Evolutionary conservation across 2,113 vertebrate species (phyloP).

Genomic region (Regulus satrapa): DNA sequence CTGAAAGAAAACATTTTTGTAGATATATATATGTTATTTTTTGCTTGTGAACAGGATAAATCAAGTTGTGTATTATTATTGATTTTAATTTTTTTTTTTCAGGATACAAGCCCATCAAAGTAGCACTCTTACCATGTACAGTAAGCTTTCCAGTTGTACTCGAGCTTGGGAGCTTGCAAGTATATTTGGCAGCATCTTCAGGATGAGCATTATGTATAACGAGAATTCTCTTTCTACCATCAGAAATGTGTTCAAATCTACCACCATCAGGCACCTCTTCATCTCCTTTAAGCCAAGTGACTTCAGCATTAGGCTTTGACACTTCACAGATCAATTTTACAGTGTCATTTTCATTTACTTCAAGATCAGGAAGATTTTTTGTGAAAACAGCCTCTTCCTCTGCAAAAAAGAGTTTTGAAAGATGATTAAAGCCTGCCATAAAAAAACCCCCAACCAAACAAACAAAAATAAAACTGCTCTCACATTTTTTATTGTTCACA

Average conservation of each 20-base stretch:
- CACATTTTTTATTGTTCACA: not conserved
- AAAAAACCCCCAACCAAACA: too few species aligned
- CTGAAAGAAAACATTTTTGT: slow-evolving; percentile 64
- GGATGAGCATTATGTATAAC: slow-evolving; percentile 85
- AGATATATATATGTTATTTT: not conserved
- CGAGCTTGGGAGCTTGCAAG: slow-evolving; percentile 82
- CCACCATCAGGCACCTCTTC: slow-evolving; percentile 90
- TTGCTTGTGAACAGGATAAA: not conserved
- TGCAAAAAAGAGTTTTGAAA: slow-evolving; percentile 62
- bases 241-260: slow-evolving; percentile 85
- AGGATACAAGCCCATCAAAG: not conserved
- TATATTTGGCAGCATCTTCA: slow-evolving; percentile 86
- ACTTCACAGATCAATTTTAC: slow-evolving; percentile 94
- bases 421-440: not conserved
- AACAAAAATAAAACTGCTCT: too few species aligned
- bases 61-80: not conserved
- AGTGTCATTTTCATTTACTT: slow-evolving; percentile 91
- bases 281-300: slow-evolving; percentile 90
- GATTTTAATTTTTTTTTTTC: not conserved
- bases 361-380: slow-evolving; percentile 91
- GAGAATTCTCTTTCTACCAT: slow-evolving; percentile 89
- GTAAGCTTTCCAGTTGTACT: slow-evolving; percentile 84
- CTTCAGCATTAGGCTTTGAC: slow-evolving; percentile 88
- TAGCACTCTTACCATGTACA: slow-evolving; percentile 80
- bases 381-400: slow-evolving; percentile 95